A percentile compares a stretch with the other conserved stretches of the same genome.
These are phyloP conservation scores for Odontothrips loti DNA, from an alignment of 2,888 invertebrate species.

Conservation along the genomic window DNA sequence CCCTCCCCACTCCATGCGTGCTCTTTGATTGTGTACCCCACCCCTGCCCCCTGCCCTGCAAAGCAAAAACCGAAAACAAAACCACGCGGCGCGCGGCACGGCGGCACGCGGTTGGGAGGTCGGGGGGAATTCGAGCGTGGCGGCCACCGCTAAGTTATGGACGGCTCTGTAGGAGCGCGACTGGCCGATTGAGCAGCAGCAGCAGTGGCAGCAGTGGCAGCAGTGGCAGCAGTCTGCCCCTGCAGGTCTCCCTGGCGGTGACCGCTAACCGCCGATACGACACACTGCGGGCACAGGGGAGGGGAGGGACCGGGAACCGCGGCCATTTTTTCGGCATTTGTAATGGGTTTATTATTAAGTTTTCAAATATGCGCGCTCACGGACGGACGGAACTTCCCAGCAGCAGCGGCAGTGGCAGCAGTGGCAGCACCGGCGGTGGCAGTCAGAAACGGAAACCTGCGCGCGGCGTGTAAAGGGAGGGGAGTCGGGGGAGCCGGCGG, in stretches of 20 bases:
- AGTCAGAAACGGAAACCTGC: too few relatives aligned
- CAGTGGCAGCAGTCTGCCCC: too few relatives aligned
- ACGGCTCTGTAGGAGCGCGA: too few relatives aligned
- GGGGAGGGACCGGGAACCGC: neutral
- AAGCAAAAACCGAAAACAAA: neutral
- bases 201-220: too few relatives aligned
- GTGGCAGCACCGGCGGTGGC: neutral
- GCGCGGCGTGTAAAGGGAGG: too few relatives aligned
- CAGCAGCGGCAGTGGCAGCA: neutral
- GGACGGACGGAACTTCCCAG: neutral
- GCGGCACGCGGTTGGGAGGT: neutral
- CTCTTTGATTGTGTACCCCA: constrained; percentile 1
- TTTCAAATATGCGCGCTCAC: constrained; percentile 24
- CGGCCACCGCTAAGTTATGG: too few relatives aligned
- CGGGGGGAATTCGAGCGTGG: too few relatives aligned
- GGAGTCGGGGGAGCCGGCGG: too few relatives aligned
- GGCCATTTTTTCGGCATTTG: constrained; percentile 23
- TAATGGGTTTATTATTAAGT: constrained; percentile 25
- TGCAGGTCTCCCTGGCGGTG: too few relatives aligned
- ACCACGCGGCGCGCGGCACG: neutral
- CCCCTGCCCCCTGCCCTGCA: neutral
- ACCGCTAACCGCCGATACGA: too few relatives aligned
- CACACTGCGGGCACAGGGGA: neutral
- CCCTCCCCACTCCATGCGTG: neutral
- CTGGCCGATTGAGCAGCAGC: too few relatives aligned